Evolutionary conservation across 2,888 invertebrate species (phyloP), one percentile per base, ranked within the genome.

Genomic region (Seira ritae): DNA sequence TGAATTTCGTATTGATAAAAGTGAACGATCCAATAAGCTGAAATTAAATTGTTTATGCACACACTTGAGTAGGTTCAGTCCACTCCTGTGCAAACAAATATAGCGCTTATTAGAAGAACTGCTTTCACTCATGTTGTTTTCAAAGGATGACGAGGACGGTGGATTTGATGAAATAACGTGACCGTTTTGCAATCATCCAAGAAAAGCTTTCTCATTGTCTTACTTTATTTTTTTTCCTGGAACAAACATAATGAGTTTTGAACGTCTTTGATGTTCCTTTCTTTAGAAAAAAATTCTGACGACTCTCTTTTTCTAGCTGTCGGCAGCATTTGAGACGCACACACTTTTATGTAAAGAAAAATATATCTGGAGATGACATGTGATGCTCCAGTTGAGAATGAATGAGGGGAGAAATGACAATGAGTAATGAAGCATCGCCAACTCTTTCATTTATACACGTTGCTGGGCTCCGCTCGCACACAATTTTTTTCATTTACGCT

Each of bases 401-500:
- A 82, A 82, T 82, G 77, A 72, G 71, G 60, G 55, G 17, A 65
- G 72, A 82, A 77, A 77, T 82, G 82, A 82, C 72, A 72, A 55
- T 46, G 76, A 82, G 71, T 77, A 76, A 82, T 82, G 77, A 74
- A 77, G 65, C 82, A 76, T 82, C 72, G 71, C 82, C 15, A 50
- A 8, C 46, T 37, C n/a, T 12, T 23, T 62, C 71, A 78, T 71
- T 71, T 70, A 72, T 66, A 71, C 22, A 71, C 46, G 55, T 62
- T 79, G 42, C 50, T 55, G 50, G 70, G 19, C 55, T 65, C 22
- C 69, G 65, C 37, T 60, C 20, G 42, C 70, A 10, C 24, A 60
- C 69, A 70, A 42, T 67, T 69, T 31, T 69, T 10, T 19, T 19
- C 71, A 70, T 50, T 50, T 50, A 50, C 50, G 15, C 50, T 50